Evolutionary conservation across 2,888 invertebrate genomes (phyloP).

Genomic region (Athripsodes cinereus): DNA sequence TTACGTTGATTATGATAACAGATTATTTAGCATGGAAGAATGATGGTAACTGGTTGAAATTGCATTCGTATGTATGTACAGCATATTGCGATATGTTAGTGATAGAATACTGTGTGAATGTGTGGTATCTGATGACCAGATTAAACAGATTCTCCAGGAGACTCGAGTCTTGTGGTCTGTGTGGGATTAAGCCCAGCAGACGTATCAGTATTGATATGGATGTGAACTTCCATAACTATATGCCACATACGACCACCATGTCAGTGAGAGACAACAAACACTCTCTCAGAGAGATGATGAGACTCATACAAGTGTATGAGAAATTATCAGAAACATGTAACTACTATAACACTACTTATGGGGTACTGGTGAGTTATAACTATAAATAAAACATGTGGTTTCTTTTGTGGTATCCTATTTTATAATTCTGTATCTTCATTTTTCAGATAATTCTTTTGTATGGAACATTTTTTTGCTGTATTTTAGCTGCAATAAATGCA

Average conservation of each 20-base stretch:
- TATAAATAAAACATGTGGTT: not conserved
- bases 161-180: not conserved
- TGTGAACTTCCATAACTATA: not conserved
- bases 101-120: not conserved
- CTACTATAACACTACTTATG: not conserved
- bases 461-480: not conserved
- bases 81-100: not conserved
- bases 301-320: constrained; percentile 1
- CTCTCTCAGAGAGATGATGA: not conserved
- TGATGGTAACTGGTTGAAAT: not conserved
- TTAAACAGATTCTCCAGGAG: not conserved
- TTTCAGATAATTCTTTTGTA: not conserved
- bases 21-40: not conserved
- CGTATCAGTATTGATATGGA: not conserved
- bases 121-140: not conserved
- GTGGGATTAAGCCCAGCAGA: not conserved
- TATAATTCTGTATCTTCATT: not conserved
- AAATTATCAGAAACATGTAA: constrained; percentile 1
- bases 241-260: too few species aligned
- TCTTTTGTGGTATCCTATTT: not conserved
- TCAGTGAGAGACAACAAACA: not conserved
- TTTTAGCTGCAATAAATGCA: not conserved
- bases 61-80: not conserved
- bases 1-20: not conserved
- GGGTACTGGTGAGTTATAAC: constrained; percentile 4